phyloP scores from a whole-genome alignment of 2,888 invertebrate species.

The Cephonodes hylas region DNA sequence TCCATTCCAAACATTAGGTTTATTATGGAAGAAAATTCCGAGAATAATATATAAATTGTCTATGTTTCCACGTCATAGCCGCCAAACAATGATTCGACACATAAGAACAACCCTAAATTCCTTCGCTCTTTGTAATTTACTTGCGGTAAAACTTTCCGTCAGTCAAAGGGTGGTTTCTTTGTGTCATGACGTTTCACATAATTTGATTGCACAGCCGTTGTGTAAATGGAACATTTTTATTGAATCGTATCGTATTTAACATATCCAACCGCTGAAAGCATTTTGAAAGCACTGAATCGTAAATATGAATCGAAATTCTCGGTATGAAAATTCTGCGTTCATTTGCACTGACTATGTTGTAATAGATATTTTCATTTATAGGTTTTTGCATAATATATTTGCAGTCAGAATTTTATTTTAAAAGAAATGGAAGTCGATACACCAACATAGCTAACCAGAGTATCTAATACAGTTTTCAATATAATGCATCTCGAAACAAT shows the following conservation, averaged over 20 bases:
- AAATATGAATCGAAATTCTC: neutral
- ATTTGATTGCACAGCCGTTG: neutral
- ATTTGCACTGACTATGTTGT: neutral
- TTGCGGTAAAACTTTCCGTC: constrained; percentile 7
- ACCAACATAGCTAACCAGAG: too few relatives aligned
- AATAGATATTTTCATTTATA: neutral
- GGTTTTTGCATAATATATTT: too few relatives aligned
- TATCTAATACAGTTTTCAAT: too few relatives aligned
- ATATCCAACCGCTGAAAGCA: neutral
- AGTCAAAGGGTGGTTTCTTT: constrained; percentile 9
- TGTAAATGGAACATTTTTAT: neutral
- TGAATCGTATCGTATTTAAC: neutral
- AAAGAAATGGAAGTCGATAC: too few relatives aligned
- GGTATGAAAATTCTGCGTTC: neutral
- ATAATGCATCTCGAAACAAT: too few relatives aligned
- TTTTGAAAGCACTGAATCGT: neutral
- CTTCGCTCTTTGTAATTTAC: constrained; percentile 10
- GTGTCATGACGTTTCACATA: neutral
- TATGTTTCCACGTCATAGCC: too few relatives aligned
- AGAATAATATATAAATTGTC: too few relatives aligned
- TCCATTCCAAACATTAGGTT: too few relatives aligned
- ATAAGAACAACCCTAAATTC: constrained; percentile 6
- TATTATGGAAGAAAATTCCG: too few relatives aligned
- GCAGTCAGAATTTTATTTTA: too few relatives aligned
- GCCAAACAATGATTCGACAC: neutral